These are phyloP conservation scores for Nematolebias whitei DNA, from an alignment of 2,113 vertebrate genomes.

Conservation along the genomic window DNA sequence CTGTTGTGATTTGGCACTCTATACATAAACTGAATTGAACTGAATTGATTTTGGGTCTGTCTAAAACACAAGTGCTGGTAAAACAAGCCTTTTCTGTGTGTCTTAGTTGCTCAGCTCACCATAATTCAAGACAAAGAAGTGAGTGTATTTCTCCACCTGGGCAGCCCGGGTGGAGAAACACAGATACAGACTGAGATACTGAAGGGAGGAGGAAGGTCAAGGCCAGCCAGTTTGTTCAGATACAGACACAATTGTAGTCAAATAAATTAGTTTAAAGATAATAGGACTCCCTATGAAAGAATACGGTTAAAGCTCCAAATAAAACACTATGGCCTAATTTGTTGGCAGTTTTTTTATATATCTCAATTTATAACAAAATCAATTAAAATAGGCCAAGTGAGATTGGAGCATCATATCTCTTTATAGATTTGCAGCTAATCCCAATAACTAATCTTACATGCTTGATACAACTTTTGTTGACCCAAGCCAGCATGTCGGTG, in stretches of 20 bases:
- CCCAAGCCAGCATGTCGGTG: too few species aligned
- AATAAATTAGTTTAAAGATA: slow-evolving; percentile 11
- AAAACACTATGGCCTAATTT: too few species aligned
- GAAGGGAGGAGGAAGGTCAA: slow-evolving; percentile 41
- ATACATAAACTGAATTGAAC: too few species aligned
- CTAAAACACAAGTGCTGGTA: slow-evolving; percentile 85
- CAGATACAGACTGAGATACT: slow-evolving; percentile 37
- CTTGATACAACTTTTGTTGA: too few species aligned
- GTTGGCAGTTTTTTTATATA: too few species aligned
- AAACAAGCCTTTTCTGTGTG: slow-evolving; percentile 87
- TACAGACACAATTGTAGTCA: slow-evolving; percentile 16
- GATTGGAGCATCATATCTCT: too few species aligned
- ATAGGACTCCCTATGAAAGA: not conserved
- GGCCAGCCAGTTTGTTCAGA: slow-evolving; percentile 60
- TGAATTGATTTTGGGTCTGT: slow-evolving; percentile 85
- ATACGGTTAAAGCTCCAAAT: too few species aligned
- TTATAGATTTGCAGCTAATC: too few species aligned
- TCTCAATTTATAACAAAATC: too few species aligned
- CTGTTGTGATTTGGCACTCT: too few species aligned
- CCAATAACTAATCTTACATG: too few species aligned
- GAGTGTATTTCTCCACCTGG: slow-evolving; percentile 62
- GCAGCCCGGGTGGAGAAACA: slow-evolving; percentile 33
- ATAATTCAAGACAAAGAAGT: slow-evolving; percentile 78
- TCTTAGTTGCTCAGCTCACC: slow-evolving; percentile 80
- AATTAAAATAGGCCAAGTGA: too few species aligned